Base-by-base conservation (phyloP, 2,888 invertebrate species). In the Epistrophe grossulariae region DNA sequence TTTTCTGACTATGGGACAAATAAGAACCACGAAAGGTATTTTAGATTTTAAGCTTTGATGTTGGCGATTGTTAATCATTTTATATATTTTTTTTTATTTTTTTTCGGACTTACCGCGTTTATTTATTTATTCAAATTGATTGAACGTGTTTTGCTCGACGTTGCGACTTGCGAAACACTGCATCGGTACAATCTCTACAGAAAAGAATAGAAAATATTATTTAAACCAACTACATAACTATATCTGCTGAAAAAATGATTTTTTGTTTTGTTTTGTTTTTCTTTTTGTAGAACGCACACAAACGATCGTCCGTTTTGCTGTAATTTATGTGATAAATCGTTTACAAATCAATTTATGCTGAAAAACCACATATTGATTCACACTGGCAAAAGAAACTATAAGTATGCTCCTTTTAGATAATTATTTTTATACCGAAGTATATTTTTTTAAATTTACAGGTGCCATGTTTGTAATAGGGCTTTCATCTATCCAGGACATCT, bases 1-100 rank as follows among this genome's bases (percentile, higher is more conserved):
- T 88, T 88, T 74, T 76, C 83, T 6, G 83, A 88, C 15, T 83
- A 76, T 13, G 79, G 87, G 4, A 76, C 74, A 4, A 45, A 79
- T 40, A 62, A 48, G 2, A 79, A 82, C 7, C 85, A 87, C 35
- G 82, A 79, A 45, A 81, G 81, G 85, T 84, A 74, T 59, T 52
- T 52, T 19, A 13, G 10, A 9, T 10, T 24, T 24, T 24, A 24
- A 24, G 24, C 24, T 24, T 2, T 24, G 24, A 24, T 24, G 3
- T 24, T 24, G 24, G 24, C 3, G 3, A 24, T 24, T 24, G 1
- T 24, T 24, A 2, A 2, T 24, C 24, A 24, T 24, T 24, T 24
- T 24, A 24, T 24, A 24, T n/a, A n/a, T n/a, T n/a, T 24, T 24
- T 24, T 24, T 24, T 2, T 2, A 24, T 24, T 24, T 3, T 24